phyloP scores from a whole-genome alignment of 2,888 invertebrate species.

The Patella caerulea region DNA sequence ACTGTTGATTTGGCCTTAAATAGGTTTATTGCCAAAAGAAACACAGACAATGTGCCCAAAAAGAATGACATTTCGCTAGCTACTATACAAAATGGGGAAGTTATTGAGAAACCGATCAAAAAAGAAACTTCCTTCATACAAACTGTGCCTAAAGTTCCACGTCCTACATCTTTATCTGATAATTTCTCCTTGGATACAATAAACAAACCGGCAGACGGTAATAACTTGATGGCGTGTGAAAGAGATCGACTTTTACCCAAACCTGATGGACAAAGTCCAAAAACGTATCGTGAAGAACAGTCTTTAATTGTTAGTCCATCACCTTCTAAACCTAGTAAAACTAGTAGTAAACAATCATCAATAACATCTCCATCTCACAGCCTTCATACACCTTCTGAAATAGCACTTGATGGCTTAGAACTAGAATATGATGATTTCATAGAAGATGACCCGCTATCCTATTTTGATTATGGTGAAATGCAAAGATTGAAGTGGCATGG shows the following conservation, averaged over 20 bases:
- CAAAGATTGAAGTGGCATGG: constrained; percentile 60
- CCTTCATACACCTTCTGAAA: constrained; percentile 56
- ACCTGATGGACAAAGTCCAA: constrained; percentile 65
- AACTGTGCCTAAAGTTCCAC: constrained; percentile 43
- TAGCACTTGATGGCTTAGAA: constrained; percentile 47
- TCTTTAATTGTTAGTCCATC: constrained; percentile 19
- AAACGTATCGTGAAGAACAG: constrained; percentile 45
- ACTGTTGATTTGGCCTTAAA: no score
- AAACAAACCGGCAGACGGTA: background rate
- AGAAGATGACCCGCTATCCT: constrained; percentile 63
- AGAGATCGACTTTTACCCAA: constrained; percentile 57
- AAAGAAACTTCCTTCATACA: constrained; percentile 55
- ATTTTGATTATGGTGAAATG: constrained; percentile 61
- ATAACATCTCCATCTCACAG: constrained; percentile 61
- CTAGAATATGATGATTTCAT: constrained; percentile 66
- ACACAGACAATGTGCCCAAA: background rate
- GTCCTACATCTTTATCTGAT: constrained; percentile 59
- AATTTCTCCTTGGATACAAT: constrained; percentile 39
- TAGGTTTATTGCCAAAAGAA: no score
- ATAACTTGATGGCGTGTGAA: constrained; percentile 36
- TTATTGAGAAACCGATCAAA: background rate
- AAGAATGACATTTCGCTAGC: background rate
- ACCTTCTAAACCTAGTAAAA: constrained; percentile 49
- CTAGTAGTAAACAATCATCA: constrained; percentile 45
- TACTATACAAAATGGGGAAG: background rate